phyloP scores from a whole-genome alignment of 2,797 vertebrate species.

The Eidolon dupreanum region DNA sequence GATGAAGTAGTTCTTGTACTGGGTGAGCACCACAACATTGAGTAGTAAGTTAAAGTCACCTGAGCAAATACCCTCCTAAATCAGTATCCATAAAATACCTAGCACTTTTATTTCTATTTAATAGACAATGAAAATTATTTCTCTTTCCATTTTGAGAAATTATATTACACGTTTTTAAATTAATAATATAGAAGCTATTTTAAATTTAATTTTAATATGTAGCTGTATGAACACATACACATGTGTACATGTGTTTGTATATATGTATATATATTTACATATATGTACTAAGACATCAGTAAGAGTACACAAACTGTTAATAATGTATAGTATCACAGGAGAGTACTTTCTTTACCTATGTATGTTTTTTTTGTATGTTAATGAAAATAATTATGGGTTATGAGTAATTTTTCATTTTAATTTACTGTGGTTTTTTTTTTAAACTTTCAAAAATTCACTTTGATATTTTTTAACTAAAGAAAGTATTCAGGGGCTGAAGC shows the following conservation, averaged over 20 bases:
- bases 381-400: not conserved
- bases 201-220: not conserved
- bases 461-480: not conserved
- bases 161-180: not conserved
- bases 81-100: not conserved
- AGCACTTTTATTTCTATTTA: not conserved
- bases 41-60: not conserved
- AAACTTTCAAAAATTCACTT: not conserved
- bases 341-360: not conserved
- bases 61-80: not conserved
- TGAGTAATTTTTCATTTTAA: not conserved
- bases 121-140: not conserved
- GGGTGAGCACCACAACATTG: not conserved
- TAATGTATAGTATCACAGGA: not conserved
- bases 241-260: not conserved
- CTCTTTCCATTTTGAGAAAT: not conserved
- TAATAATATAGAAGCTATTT: not conserved
- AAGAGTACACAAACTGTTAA: not conserved
- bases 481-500: not conserved
- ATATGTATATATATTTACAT: not conserved
- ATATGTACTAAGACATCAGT: not conserved
- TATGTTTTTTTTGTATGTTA: not conserved
- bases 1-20: not conserved
- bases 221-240: not conserved
- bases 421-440: not conserved